Conservation (phyloP, 2,888 invertebrate species). For the Archips xylosteana region DNA sequence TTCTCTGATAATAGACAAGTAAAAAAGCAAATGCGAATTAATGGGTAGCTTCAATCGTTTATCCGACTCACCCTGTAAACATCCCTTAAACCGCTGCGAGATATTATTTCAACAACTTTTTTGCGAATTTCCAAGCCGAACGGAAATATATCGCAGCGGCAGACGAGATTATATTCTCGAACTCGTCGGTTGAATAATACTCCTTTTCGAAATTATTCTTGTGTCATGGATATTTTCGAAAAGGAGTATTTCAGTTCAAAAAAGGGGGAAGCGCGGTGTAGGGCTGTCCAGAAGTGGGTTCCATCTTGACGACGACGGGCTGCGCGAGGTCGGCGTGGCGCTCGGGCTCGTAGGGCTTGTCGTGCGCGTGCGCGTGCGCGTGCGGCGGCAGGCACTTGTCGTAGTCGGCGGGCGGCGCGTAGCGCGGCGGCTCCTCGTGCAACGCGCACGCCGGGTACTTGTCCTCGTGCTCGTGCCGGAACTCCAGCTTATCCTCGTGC, state of each 20-base stretch:
- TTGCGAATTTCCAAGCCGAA: background rate
- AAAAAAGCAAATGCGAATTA: background rate
- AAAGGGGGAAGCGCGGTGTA: constrained; percentile 91
- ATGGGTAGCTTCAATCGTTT: background rate
- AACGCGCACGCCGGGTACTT: constrained; percentile 79
- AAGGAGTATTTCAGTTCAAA: constrained; percentile 89
- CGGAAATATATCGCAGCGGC: constrained; percentile 13
- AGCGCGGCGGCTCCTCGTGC: constrained; percentile 83
- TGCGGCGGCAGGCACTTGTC: constrained; percentile 85
- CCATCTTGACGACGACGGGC: constrained; percentile 85
- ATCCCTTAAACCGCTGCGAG: constrained; percentile 9
- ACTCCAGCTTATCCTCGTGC: constrained; percentile 79
- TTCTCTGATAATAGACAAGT: too few species aligned
- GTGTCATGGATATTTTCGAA: constrained; percentile 80
- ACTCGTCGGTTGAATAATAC: constrained; percentile 61
- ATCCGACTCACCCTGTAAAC: background rate
- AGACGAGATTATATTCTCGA: constrained; percentile 8
- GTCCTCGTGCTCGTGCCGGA: constrained; percentile 77
- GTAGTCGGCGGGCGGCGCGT: constrained; percentile 85
- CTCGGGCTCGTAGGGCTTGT: constrained; percentile 80
- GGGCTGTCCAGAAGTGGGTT: constrained; percentile 85
- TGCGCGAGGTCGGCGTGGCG: constrained; percentile 76
- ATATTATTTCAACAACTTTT: background rate
- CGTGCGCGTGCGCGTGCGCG: constrained; percentile 71
- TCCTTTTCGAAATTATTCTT: constrained; percentile 83